Evolutionary conservation across 2,888 invertebrate genomes (phyloP), one percentile per base, ranked within the genome.

Genomic region (Adela reaumurella): DNA sequence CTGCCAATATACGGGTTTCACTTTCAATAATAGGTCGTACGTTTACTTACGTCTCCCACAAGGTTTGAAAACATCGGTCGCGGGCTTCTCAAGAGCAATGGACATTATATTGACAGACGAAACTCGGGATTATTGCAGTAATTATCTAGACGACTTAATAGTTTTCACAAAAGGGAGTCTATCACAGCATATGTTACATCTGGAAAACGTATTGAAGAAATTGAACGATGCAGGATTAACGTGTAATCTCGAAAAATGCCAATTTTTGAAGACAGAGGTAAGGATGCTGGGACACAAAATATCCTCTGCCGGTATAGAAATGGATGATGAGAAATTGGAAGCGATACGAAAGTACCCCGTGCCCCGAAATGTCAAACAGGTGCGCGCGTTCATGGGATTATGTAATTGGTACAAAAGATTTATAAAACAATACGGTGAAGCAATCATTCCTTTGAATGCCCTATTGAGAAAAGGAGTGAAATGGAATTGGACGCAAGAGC

Each of bases 311-410:
- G 50, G 51, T 3, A 35, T 35, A 8, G 8, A 14, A 3, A 46
- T 46, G 11, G 50, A 55, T 43, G 51, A 51, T 11, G 51, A 55
- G 42, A 51, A 56, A 19, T 44, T 57, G 1, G 47, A 57, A 17
- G 53, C 55, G 1, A 60, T 63, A 17, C 17, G 42, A 20, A 49
- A 58, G 10, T 62, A 61, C 49, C 53, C 56, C 28, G 24, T 45
- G 10, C 61, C 62, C 1, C 44, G 46, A 29, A 62, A 58, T 19
- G 41, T 55, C 19, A 58, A 53, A 49, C 52, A 62, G 6, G 11
- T 35, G n/a, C 4, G 35, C 3, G 35, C 35, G 8, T 35, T 35
- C n/a, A 8, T 35, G 6, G 35, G 35, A 8, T 35, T 35, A 35
- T 35, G 35, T 11, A 35, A 35, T 35, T 35, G 14, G 3, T 35